Percentiles rank a stretch among this genome's conserved stretches.
phyloP scores from a whole-genome alignment of 2,888 invertebrate genomes.

The Heterodera filipjevi region DNA sequence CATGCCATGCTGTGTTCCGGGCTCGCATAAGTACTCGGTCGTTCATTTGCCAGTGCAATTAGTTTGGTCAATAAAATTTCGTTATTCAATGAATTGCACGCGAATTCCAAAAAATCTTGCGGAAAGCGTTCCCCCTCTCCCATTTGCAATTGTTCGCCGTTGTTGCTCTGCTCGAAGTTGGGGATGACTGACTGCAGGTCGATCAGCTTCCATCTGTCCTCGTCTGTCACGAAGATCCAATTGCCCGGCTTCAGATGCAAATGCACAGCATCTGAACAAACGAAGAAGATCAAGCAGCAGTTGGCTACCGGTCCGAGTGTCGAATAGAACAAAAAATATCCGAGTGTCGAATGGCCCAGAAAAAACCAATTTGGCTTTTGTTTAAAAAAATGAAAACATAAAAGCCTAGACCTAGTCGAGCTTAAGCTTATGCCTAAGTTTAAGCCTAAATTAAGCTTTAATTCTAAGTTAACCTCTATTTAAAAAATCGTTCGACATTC shows the following conservation, averaged over 20 bases:
- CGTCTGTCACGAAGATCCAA: neutral
- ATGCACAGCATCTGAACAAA: neutral
- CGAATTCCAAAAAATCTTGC: slow-evolving; percentile 3
- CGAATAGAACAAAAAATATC: no score
- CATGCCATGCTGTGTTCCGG: slow-evolving; percentile 1
- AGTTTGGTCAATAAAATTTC: neutral
- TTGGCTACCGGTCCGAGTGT: no score
- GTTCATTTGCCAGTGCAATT: neutral
- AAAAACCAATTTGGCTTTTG: no score
- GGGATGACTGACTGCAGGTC: slow-evolving; percentile 13
- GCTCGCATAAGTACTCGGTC: slow-evolving; percentile 7
- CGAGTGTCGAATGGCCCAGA: no score
- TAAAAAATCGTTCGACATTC: no score
- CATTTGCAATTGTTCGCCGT: neutral
- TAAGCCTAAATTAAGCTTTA: no score
- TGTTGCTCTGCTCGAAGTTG: neutral
- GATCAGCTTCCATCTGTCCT: slow-evolving; percentile 6
- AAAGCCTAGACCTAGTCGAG: no score
- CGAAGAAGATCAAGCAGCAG: no score
- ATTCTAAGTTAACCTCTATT: no score
- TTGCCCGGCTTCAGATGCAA: slow-evolving; percentile 19
- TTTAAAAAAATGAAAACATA: no score
- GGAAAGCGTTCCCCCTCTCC: neutral
- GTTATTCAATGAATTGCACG: slow-evolving; percentile 11
- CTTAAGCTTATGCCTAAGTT: no score